Base-by-base conservation (phyloP, 2,113 vertebrate genomes). In the Melanerpes formicivorus region DNA sequence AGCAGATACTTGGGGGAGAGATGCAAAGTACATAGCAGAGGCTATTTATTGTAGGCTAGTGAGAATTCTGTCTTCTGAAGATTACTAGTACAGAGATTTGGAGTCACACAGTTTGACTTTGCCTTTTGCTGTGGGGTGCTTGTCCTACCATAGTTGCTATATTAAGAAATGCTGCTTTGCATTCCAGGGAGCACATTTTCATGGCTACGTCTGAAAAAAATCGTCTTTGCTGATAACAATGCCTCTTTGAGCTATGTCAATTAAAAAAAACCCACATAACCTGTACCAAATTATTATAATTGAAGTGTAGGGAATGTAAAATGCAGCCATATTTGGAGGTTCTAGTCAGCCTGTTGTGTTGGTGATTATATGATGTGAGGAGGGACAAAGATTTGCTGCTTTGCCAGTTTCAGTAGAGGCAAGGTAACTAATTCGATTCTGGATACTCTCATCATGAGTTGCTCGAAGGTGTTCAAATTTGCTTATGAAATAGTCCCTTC, bases 401-500 rank as follows among this genome's bases (percentile, higher is more conserved):
- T 58, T 91, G 72, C 69, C 72, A n/a, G 55, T 88, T 97, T 92
- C 94, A 92, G 89, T 93, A 88, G 94, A 95, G 80, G 85, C 2
- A 0, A 87, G 74, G 67, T 92, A 95, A 88, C 95, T 96, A 93
- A 96, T 97, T 96, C 3, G 25, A 90, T 79, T 78, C 84, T 78
- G 79, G 93, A 62, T 74, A 29, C 71, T 84, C 81, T 95, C 91
- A 96, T 97, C 84, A 91, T 85, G 59, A 95, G 71, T 96, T 96
- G 93, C 91, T 92, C 84, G 72, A 81, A 93, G 95, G 87, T 80
- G 78, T 90, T 95, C 93, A 89, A 42, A 91, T 95, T 96, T 96
- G 92, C 91, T 96, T 95, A 93, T 86, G 95, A 93, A 96, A 96
- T 90, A 76, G 73, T 91, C 88, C 70, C 85, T 82, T 94, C 63